These are phyloP conservation scores for Luperina nickerlii DNA, from an alignment of 2,888 invertebrate genomes.

Conservation along the genomic window DNA sequence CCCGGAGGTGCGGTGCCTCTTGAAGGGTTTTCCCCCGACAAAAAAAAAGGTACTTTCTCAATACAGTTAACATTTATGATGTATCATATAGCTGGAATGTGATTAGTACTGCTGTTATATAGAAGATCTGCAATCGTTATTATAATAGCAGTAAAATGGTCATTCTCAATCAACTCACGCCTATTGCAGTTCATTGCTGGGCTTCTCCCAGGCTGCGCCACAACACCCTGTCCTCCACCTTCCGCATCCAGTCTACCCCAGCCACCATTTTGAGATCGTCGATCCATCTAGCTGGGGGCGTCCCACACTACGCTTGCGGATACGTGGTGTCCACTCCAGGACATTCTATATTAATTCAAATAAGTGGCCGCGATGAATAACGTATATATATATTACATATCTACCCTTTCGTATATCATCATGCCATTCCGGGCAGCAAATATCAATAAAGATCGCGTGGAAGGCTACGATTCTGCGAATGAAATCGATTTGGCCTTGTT, in stretches of 20 bases:
- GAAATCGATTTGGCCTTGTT: conserved; percentile 54
- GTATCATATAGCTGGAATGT: not conserved
- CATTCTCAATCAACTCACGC: not conserved
- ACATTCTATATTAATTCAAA: not conserved
- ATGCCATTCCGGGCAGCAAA: conserved; percentile 38
- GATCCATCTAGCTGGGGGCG: not conserved
- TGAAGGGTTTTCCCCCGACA: too few species aligned
- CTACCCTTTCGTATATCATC: conserved; percentile 15
- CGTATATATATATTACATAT: not conserved
- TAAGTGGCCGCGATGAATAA: not conserved
- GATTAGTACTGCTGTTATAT: not conserved
- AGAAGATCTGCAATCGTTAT: not conserved
- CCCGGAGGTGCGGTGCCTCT: too few species aligned
- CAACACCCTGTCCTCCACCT: not conserved
- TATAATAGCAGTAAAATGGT: not conserved
- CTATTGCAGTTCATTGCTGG: too few species aligned
- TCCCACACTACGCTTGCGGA: too few species aligned
- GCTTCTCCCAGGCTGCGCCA: too few species aligned
- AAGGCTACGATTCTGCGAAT: conserved; percentile 32
- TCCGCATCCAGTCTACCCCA: not conserved
- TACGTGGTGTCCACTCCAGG: too few species aligned
- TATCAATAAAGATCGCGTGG: conserved; percentile 39
- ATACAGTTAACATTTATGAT: not conserved
- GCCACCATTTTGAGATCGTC: not conserved
- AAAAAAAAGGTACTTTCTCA: not conserved